Percentiles rank a stretch among this genome's conserved stretches.
These are phyloP conservation scores for Macroteleia sp. DNA, from an alignment of 2,888 invertebrate species.

Conservation along the genomic window DNA sequence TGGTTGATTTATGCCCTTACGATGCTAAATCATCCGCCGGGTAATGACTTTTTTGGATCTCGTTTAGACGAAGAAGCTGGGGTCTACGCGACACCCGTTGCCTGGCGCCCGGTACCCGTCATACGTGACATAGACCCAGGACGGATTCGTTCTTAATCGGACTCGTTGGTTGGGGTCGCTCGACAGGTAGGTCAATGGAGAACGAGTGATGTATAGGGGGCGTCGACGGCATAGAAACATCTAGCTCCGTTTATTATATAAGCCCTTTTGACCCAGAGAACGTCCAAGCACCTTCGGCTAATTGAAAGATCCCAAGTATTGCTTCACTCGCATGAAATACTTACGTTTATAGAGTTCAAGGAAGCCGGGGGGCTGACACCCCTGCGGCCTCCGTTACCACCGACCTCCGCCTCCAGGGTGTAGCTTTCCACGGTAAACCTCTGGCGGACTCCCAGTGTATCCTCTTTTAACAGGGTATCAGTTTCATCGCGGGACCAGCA, in stretches of 20 bases:
- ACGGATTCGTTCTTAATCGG: constrained; percentile 3
- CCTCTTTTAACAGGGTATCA: background rate
- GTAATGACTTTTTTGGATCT: constrained; percentile 44
- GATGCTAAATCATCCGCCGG: constrained; percentile 44
- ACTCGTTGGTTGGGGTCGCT: constrained; percentile 57
- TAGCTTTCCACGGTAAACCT: constrained; percentile 60
- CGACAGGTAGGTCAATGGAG: constrained; percentile 69
- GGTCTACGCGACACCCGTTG: constrained; percentile 6
- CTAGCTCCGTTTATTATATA: constrained; percentile 80
- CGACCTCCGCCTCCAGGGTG: constrained; percentile 82
- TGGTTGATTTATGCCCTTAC: constrained; percentile 47
- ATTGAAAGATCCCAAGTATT: too few relatives aligned
- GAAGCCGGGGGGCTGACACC: constrained; percentile 78
- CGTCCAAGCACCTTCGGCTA: too few relatives aligned
- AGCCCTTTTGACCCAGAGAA: too few relatives aligned
- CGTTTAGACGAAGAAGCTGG: background rate
- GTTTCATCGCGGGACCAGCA: background rate
- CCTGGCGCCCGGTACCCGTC: background rate
- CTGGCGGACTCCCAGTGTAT: background rate
- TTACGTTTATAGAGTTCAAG: constrained; percentile 81
- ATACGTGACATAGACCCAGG: constrained; percentile 1
- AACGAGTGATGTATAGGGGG: constrained; percentile 78
- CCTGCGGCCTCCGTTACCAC: constrained; percentile 81
- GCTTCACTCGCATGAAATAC: constrained; percentile 60
- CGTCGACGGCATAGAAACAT: constrained; percentile 74